Conservation (phyloP, 2,797 vertebrate genomes). For the Pampus argenteus region DNA sequence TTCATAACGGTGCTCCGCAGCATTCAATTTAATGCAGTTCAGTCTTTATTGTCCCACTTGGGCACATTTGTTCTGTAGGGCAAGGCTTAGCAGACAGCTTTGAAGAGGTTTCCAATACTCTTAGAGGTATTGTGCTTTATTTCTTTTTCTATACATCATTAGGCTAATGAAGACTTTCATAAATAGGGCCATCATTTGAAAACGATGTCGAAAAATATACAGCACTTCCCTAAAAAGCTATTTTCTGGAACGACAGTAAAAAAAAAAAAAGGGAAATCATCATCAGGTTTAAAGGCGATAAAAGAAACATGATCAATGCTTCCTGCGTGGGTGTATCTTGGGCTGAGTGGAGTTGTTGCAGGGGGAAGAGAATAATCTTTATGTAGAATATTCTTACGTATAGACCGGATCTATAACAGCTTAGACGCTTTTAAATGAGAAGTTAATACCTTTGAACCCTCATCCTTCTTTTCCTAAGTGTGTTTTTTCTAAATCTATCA, state of each 20-base stretch:
- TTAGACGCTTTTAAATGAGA: neutral
- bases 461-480: neutral
- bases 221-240: conserved; percentile 5
- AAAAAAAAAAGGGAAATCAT: conserved; percentile 4
- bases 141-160: conserved; percentile 34
- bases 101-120: conserved; percentile 27
- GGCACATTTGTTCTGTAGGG: conserved; percentile 36
- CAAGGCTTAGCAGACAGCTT: conserved; percentile 24
- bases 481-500: neutral
- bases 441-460: neutral
- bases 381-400: neutral
- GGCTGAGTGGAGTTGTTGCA: neutral
- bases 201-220: conserved; percentile 10
- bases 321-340: neutral
- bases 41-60: conserved; percentile 44
- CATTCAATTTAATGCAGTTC: conserved; percentile 34
- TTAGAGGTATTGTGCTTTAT: conserved; percentile 5
- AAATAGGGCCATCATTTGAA: conserved; percentile 7
- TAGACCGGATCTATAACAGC: neutral
- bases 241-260: conserved; percentile 10
- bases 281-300: neutral
- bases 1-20: conserved; percentile 20
- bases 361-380: neutral
- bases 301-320: neutral
- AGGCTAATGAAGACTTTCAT: conserved; percentile 34